Base-by-base conservation (phyloP, 2,888 invertebrate species). In the Argyra leucocephala region DNA sequence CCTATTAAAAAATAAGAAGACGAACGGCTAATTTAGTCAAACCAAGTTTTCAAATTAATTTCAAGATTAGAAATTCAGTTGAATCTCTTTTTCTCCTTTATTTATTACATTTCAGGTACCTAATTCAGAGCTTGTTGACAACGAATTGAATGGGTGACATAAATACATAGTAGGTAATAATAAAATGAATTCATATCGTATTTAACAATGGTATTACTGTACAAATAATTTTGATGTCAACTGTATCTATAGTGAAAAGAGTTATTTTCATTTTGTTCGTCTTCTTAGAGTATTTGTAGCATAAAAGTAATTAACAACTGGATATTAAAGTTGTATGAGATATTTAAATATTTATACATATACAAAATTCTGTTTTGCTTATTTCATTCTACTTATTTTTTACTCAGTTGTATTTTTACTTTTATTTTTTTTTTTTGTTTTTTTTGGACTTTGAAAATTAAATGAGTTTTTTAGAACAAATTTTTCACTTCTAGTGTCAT, bases 271-370 rank as follows among this genome's bases (percentile, higher is more conserved):
- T 31, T 18, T 9, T 48, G 48, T 48, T 31, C 12, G 5, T 48
- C 2, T 18, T 48, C 2, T 48, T 48, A 7, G 31, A 10, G 2
- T 48, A 2, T 9, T 48, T 48, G 48, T 48, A 48, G 48, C 48
- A 48, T 48, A 48, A 48, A 48, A 48, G 48, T 48, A 48, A 48
- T 48, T 48, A 48, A 48, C 48, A 48, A 48, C 48, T 18, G 48
- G 15, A n/a, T 48, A 18, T 48, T 48, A 48, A 48, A 48, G n/a
- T 48, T 48, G 48, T 48, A 48, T 15, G 48, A 48, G 48, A 48
- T 48, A 18, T 48, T 48, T 48, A 48, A 48, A 48, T 48, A 18
- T 48, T 48, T 48, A 48, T 26, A 9, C 26, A 37, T 3, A n/a
- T 18, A 48, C 15, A 48, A 48, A 48, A 48, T 48, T 48, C 2